Evolutionary conservation across 2,888 invertebrate genomes (phyloP).

Genomic region (Nymphalis polychloros): DNA sequence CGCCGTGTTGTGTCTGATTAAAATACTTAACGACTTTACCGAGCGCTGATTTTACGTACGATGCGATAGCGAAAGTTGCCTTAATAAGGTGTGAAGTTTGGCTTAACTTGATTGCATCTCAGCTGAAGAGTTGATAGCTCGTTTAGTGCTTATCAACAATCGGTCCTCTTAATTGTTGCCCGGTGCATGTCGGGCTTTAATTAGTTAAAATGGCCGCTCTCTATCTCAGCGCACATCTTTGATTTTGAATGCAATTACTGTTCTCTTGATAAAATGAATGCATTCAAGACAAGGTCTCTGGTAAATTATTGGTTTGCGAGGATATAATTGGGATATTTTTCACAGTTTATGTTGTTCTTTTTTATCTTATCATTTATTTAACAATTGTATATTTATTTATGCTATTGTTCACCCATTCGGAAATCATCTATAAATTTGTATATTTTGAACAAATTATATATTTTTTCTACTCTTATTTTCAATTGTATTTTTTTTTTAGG

Average conservation of each 20-base stretch:
- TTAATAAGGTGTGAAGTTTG: constrained; percentile 73
- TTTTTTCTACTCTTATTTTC: too few relatives aligned
- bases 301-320: constrained; percentile 36
- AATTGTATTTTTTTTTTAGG: too few relatives aligned
- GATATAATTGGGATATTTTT: constrained; percentile 40
- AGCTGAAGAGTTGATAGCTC: constrained; percentile 59
- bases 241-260: constrained; percentile 81
- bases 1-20: constrained; percentile 34
- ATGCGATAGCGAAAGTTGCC: constrained; percentile 39
- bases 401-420: neutral
- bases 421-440: too few relatives aligned
- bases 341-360: constrained; percentile 3
- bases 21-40: constrained; percentile 36
- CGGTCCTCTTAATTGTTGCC: constrained; percentile 75
- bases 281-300: constrained; percentile 44
- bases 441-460: too few relatives aligned
- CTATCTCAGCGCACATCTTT: constrained; percentile 73
- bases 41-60: constrained; percentile 33
- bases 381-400: neutral
- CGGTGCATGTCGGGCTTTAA: constrained; percentile 75
- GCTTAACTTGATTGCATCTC: constrained; percentile 63
- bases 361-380: constrained; percentile 8
- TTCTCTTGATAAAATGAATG: constrained; percentile 69
- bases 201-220: constrained; percentile 75
- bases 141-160: constrained; percentile 71